Evolutionary conservation across 2,113 vertebrate genomes (phyloP), one percentile per base, ranked within the genome.

Genomic region (Pangasianodon hypophthalmus): DNA sequence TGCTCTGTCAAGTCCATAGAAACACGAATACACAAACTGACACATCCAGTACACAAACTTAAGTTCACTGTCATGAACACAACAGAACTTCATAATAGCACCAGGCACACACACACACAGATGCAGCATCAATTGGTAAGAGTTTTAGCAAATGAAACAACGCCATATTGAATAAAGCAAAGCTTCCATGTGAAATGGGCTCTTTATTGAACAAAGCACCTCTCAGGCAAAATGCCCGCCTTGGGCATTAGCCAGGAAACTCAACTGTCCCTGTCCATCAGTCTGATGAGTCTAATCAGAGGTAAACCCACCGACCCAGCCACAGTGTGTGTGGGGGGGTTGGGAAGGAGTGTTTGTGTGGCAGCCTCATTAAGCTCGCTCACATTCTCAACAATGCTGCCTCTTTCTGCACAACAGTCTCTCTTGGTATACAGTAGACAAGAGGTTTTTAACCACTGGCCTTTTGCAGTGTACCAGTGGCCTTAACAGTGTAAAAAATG

Each of bases 191-290:
- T 90, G 89, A 92, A 92, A 91, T 85, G 89, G 90, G 87, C 79
- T 90, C 88, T 92, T 89, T 87, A 91, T 91, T 94, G 90, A 93
- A 94, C 93, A 90, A 91, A 93, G 92, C 58, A 75, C 91, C 92
- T 93, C 88, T 91, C 87, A 91, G 89, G 87, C 90, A 52, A 67
- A 93, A 90, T 19, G 21, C 81, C 90, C 88, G 90, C 91, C 92
- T 93, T 91, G 92, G 92, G 93, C 91, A 86, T 56, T 26, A 67
- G 93, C 93, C 93, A 94, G 91, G 91, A 93, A 93, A 92, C 85
- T 87, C 93, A 94, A 92, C 93, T 95, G 93, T 93, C 92, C 91
- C 92, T 93, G 93, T 94, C 93, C 88, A 94, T 94, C 94, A 94
- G 92, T 90, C 77, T 90, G 91, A 93, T 58, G 82, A 89, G 92